These are phyloP conservation scores for Zenarchopterus dispar DNA, from an alignment of 2,797 vertebrate species.

Conservation along the genomic window DNA sequence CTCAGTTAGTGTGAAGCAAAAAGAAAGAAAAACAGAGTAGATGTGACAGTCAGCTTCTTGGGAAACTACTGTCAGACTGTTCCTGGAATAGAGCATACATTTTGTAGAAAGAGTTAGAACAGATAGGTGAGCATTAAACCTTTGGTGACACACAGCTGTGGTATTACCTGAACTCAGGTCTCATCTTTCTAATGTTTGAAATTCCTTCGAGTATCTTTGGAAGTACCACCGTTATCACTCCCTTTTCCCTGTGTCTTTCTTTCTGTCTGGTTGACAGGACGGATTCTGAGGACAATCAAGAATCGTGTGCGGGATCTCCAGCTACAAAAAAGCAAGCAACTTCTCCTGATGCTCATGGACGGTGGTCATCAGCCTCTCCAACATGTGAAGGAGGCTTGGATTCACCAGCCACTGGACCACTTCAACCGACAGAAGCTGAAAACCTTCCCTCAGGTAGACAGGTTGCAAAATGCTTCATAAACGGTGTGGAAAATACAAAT, in stretches of 20 bases:
- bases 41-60: too few relatives aligned
- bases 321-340: constrained; percentile 55
- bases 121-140: too few relatives aligned
- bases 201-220: too few relatives aligned
- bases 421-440: constrained; percentile 71
- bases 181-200: too few relatives aligned
- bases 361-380: constrained; percentile 1
- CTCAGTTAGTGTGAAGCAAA: too few relatives aligned
- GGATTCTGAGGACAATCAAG: constrained; percentile 67
- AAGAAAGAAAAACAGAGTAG: too few relatives aligned
- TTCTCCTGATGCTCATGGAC: constrained; percentile 18
- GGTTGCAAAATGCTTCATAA: neutral
- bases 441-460: constrained; percentile 83
- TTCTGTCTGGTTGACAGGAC: constrained; percentile 47
- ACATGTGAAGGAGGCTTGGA: constrained; percentile 53
- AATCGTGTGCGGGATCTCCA: constrained; percentile 57
- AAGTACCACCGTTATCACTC: too few relatives aligned
- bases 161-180: too few relatives aligned
- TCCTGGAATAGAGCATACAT: too few relatives aligned
- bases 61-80: too few relatives aligned
- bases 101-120: too few relatives aligned
- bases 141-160: too few relatives aligned
- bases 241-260: neutral
- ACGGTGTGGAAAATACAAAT: neutral
- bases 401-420: constrained; percentile 84